Evolutionary conservation across 2,113 vertebrate species (phyloP).

Genomic region (Leuciscus idus): DNA sequence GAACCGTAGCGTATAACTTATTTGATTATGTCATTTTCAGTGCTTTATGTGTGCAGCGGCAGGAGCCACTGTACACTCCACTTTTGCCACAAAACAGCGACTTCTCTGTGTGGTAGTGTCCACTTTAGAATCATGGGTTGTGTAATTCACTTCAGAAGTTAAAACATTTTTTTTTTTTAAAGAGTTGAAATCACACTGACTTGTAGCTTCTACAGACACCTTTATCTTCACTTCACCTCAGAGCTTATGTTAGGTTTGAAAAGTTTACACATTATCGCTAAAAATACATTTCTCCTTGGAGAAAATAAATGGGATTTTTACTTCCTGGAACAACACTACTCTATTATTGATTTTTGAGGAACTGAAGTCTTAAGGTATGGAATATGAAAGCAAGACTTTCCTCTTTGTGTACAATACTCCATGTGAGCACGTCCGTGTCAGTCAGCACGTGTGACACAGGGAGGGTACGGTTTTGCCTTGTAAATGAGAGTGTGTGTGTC

Average conservation of each 20-base stretch:
- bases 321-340: not conserved
- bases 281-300: not conserved
- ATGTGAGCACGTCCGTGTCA: not conserved
- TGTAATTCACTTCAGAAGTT: not conserved
- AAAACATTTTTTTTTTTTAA: not conserved
- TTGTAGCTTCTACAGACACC: not conserved
- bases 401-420: constrained; percentile 2
- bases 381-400: not conserved
- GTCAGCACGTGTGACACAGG: not conserved
- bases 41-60: not conserved
- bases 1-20: not conserved
- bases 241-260: not conserved
- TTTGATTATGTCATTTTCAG: not conserved
- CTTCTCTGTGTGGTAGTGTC: not conserved
- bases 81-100: not conserved
- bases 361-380: not conserved
- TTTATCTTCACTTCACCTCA: not conserved
- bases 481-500: constrained; percentile 15
- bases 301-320: not conserved
- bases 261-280: not conserved
- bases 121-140: not conserved
- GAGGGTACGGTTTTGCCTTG: not conserved
- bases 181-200: not conserved
- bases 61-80: not conserved
- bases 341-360: not conserved